Percentiles rank a stretch among this genome's conserved stretches.
phyloP scores from a whole-genome alignment of 2,113 vertebrate species.

The Festucalex cinctus region DNA sequence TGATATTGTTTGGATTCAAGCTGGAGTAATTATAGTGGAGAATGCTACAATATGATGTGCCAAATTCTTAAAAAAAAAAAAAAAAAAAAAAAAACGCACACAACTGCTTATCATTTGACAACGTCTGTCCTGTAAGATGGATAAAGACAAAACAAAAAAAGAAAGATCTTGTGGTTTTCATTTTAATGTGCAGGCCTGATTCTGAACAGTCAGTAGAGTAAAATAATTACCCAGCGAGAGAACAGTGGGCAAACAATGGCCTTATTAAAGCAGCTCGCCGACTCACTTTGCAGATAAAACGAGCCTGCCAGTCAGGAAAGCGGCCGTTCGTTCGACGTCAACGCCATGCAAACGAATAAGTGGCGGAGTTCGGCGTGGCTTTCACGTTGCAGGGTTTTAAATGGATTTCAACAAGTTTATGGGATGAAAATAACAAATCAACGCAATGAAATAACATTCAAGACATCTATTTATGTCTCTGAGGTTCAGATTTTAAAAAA shows the following conservation, averaged over 20 bases:
- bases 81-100: too few species aligned
- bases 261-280: constrained; percentile 46
- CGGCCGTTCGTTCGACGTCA: constrained; percentile 16
- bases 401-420: background rate
- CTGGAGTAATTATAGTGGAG: background rate
- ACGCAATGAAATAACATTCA: background rate
- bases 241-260: constrained; percentile 21
- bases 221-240: constrained; percentile 45
- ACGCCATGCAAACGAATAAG: background rate
- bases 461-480: background rate
- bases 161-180: constrained; percentile 9
- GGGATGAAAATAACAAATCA: background rate
- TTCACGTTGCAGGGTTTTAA: background rate
- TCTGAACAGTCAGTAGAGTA: constrained; percentile 28
- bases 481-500: background rate
- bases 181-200: constrained; percentile 23
- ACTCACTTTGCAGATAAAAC: constrained; percentile 46
- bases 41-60: background rate
- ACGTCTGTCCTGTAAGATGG: constrained; percentile 15
- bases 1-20: background rate
- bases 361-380: background rate
- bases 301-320: constrained; percentile 55
- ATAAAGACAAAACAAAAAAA: background rate
- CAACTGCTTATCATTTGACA: background rate
- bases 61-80: background rate